Evolutionary conservation across 92 coral and sea anemone species (phyloP).

Genomic region (Chrysogorgia sp.): DNA sequence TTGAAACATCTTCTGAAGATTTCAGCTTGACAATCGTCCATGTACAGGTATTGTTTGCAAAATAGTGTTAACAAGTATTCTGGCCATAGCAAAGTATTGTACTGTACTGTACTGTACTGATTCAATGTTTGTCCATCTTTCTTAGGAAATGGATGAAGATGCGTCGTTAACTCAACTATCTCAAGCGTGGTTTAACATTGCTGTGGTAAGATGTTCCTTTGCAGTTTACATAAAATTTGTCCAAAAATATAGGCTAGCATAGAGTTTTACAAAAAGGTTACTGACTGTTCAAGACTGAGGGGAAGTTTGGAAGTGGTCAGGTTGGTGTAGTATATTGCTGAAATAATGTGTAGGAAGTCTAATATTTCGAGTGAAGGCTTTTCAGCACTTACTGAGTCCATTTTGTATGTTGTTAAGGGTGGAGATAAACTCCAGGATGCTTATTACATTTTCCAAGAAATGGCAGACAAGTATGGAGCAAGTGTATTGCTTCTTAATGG

Average conservation of each 20-base stretch:
- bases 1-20: too few species aligned
- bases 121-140: not conserved
- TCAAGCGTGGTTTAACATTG: constrained; percentile 93
- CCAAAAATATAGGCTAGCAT: too few species aligned
- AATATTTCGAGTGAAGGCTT: too few species aligned
- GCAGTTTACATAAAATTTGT: too few species aligned
- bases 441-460: constrained; percentile 91
- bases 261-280: not conserved
- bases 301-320: too few species aligned
- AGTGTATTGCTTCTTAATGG: constrained; percentile 96
- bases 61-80: not conserved
- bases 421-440: constrained; percentile 98
- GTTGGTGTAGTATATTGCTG: too few species aligned
- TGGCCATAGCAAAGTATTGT: not conserved
- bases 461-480: constrained; percentile 85
- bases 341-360: too few species aligned
- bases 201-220: constrained; percentile 75
- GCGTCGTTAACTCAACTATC: constrained; percentile 92
- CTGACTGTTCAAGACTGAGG: not conserved
- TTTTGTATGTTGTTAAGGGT: constrained; percentile 65
- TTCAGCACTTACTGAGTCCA: too few species aligned
- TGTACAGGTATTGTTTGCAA: not conserved
- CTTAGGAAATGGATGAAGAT: constrained; percentile 94
- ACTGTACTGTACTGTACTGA: too few species aligned
- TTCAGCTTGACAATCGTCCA: too few species aligned